Evolutionary conservation across 2,888 invertebrate genomes (phyloP), one percentile per base, ranked within the genome.

Genomic region (Acanthosepion esculentum): DNA sequence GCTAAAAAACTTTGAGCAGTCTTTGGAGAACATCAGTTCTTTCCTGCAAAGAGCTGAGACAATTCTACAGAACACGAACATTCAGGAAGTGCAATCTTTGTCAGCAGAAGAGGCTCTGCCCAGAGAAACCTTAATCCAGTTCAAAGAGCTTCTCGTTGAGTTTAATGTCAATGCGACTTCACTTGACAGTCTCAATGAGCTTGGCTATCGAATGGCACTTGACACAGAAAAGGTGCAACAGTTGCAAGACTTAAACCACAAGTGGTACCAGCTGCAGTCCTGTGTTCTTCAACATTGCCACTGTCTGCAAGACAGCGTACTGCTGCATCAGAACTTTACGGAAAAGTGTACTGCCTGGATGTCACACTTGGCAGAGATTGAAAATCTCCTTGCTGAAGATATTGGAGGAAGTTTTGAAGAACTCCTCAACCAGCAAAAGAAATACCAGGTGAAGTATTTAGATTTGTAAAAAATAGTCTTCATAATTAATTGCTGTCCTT

Each of bases 311-410:
- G 96, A 96, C 1, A 95, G 96, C 94, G 95, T 97, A 93, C 95
- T 97, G 94, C 95, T 96, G 94, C 96, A 97, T 64, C 97, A 97
- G 95, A 97, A 97, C 96, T 97, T 97, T 95, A 96, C 96, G 7
- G 95, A 96, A 94, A 97, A 97, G 95, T 97, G 97, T 95, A 96
- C 97, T 64, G 96, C 96, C 33, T 97, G 97, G 97, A 96, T 97
- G 96, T 95, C 96, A 0, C 97, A 97, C 96, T 96, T 97, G 78
- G 96, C 96, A 26, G 96, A 96, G 95, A 96, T 96, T 0, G 97
- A 97, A 95, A 95, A 96, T 55, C 97, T 97, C 94, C 96, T 97
- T 92, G 96, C 97, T 23, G 96, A 95, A 1, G 96, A 96, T 53
- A 96, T 97, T 18, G 96, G 96, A 91, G 97, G 97, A 12, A 97